Evolutionary conservation across 2,113 vertebrate species (phyloP).

Genomic region (Tachysurus fulvidraco): DNA sequence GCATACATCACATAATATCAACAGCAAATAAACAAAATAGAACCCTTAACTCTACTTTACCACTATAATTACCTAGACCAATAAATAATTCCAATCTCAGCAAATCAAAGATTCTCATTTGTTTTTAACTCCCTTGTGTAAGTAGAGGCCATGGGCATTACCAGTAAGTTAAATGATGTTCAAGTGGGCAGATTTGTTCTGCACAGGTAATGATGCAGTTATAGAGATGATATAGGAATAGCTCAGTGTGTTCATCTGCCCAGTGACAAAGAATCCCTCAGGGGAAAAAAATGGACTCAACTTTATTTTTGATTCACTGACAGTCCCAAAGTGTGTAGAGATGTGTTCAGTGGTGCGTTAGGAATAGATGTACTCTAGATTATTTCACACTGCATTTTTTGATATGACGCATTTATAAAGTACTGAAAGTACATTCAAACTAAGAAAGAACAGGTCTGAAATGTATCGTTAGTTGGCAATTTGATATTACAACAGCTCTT

Average conservation of each 20-base stretch:
- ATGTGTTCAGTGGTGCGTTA: constrained; percentile 10
- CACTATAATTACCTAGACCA: too few species aligned
- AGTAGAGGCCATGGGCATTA: background rate
- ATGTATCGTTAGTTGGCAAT: background rate
- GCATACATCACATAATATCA: background rate
- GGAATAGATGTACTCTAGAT: constrained; percentile 27
- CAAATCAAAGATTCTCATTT: background rate
- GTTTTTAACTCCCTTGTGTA: background rate
- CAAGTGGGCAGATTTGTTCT: background rate
- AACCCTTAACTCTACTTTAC: background rate
- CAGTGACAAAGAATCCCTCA: background rate
- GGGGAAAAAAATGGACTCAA: background rate
- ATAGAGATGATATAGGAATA: constrained; percentile 25
- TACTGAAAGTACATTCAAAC: constrained; percentile 6
- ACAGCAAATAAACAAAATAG: background rate
- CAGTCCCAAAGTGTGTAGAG: constrained; percentile 7
- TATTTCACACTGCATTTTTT: constrained; percentile 20
- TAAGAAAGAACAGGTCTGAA: constrained; percentile 10
- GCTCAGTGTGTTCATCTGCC: background rate
- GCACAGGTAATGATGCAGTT: background rate
- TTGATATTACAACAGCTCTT: background rate
- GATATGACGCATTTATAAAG: constrained; percentile 26
- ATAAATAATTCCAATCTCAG: background rate
- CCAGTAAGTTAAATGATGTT: background rate
- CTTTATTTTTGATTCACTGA: constrained; percentile 23